Percentiles rank a stretch among this genome's conserved stretches.
Conservation (phyloP, 2,797 vertebrate species). For the Carduelis carduelis region DNA sequence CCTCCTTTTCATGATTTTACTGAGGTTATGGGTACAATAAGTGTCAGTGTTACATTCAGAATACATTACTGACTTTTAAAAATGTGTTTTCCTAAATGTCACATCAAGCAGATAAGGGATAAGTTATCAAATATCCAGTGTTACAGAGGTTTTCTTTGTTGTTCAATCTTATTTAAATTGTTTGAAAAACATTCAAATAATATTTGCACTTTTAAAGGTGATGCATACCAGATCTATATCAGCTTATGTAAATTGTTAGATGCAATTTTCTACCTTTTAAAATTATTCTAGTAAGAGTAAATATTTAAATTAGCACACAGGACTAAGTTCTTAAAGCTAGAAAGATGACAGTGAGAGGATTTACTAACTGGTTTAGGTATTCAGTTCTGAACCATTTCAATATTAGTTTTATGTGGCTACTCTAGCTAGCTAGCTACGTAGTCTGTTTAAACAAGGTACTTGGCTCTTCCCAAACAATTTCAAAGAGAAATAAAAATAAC, state of each 20-base stretch:
- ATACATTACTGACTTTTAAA: neutral
- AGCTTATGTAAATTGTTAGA: neutral
- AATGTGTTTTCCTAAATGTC: neutral
- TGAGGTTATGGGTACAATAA: neutral
- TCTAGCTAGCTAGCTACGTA: neutral
- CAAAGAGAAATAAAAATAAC: slow-evolving; percentile 16
- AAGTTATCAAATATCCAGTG: neutral
- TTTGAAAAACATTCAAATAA: neutral
- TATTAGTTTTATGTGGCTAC: neutral
- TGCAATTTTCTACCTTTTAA: neutral
- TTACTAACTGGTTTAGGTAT: neutral
- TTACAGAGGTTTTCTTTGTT: neutral
- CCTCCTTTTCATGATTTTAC: neutral
- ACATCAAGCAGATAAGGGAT: neutral
- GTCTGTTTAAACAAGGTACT: neutral
- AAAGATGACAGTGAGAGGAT: neutral
- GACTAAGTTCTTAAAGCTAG: neutral
- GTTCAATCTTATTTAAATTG: neutral
- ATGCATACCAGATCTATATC: neutral
- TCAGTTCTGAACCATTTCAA: neutral
- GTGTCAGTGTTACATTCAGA: neutral
- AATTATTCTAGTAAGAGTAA: neutral
- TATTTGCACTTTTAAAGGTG: neutral
- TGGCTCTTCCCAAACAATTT: neutral
- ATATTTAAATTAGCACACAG: neutral